Base-by-base conservation (phyloP, 2,888 invertebrate species). In the Lycaena phlaeas region DNA sequence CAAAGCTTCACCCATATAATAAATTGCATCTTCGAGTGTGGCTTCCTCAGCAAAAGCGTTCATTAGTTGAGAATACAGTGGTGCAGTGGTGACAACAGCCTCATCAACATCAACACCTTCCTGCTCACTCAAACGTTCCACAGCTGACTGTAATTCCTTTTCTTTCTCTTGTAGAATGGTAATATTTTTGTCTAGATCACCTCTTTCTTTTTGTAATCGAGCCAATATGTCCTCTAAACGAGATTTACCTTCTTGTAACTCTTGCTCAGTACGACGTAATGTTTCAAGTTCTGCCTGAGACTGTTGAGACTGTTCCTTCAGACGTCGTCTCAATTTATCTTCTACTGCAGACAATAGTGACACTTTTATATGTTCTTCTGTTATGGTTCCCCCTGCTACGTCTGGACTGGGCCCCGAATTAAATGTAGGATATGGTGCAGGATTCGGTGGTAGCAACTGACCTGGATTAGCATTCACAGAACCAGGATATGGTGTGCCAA, bases 11-110 rank as follows among this genome's bases (percentile, higher is more conserved):
- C 97, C 97, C 78, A 99, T 90, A 68, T 97, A 97, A 72, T 98
- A 99, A 64, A 99, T 97, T 46, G 97, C 95, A 87, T 99, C 99
- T 85, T 99, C 98, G 39, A 95, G 89, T 10, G 99, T 97, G 48
- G 98, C 96, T 85, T 99, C 99, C 75, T 98, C 97, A 37, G 97
- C 96, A 85, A 95, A 98, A 29, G 96, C 92, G 76, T 94, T 95
- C 46, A 98, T 77, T 61, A 98, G 89, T 92, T 98, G 98, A 78
- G 94, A 95, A 66, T 97, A 97, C 34, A 98, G 82, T 0, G 98
- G 98, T 14, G 98, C 95, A 40, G 97, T 96, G 1, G 98, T 97
- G 12, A 95, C 95, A 25, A 98, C 97, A 42, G 97, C 97, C 68
- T 98, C 97, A 76, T 99, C 98, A 28, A 97, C 94, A 79, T 95